These are phyloP conservation scores for Drosophila mimetica DNA, from an alignment of 2,888 invertebrate genomes.

Conservation along the genomic window DNA sequence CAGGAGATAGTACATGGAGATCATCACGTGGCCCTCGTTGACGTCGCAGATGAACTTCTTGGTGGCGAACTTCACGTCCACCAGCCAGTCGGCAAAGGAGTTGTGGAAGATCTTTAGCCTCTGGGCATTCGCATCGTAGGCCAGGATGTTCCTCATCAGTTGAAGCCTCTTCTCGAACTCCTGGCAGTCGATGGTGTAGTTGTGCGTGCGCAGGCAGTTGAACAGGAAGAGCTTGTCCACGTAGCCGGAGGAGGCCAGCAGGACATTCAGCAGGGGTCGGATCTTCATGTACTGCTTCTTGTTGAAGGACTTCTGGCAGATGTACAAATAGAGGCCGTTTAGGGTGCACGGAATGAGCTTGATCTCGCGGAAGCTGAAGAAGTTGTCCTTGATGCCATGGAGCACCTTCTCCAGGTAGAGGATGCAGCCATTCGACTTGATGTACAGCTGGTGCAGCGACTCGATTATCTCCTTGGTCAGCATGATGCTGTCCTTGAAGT, in stretches of 20 bases:
- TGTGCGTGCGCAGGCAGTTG: slow-evolving; percentile 92
- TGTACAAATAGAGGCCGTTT: slow-evolving; percentile 97
- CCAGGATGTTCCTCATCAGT: slow-evolving; percentile 87
- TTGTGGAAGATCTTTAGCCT: slow-evolving; percentile 92
- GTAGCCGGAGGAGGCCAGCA: slow-evolving; percentile 94
- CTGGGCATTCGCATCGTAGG: slow-evolving; percentile 81
- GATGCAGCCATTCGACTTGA: slow-evolving; percentile 97
- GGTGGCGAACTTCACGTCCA: slow-evolving; percentile 99
- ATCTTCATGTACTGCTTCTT: slow-evolving; percentile 94
- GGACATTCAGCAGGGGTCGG: slow-evolving; percentile 92
- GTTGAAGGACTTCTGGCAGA: slow-evolving; percentile 96
- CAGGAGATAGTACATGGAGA: slow-evolving; percentile 92
- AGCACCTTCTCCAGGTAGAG: slow-evolving; percentile 94
- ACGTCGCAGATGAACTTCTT: slow-evolving; percentile 95
- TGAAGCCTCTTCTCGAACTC: slow-evolving; percentile 92
- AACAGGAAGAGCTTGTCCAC: slow-evolving; percentile 92
- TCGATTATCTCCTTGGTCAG: slow-evolving; percentile 96
- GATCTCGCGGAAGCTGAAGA: slow-evolving; percentile 95
- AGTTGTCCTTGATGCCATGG: slow-evolving; percentile 96
- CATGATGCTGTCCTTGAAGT: slow-evolving; percentile 93
- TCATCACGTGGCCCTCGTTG: slow-evolving; percentile 93
- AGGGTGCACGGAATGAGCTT: slow-evolving; percentile 97
- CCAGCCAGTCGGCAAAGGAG: slow-evolving; percentile 96
- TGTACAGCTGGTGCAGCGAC: slow-evolving; percentile 96
- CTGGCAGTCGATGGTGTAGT: slow-evolving; percentile 90